These are phyloP conservation scores for Doryteuthis pealeii DNA, from an alignment of 1,140 invertebrate species.

Conservation along the genomic window DNA sequence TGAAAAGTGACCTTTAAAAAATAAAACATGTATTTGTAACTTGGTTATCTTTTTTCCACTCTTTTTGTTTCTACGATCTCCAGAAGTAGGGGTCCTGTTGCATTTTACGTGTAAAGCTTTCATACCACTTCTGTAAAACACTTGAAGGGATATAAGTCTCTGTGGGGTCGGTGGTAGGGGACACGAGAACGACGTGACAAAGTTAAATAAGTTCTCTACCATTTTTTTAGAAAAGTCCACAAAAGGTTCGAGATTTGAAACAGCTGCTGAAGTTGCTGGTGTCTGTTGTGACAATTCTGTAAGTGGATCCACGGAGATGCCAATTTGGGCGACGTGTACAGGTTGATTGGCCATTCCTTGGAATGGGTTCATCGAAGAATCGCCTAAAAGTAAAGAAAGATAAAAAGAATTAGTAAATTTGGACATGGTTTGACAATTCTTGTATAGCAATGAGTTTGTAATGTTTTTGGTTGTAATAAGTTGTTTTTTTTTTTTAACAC, in stretches of 20 bases:
- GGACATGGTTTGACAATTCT: too few relatives aligned
- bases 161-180: constrained; percentile 74
- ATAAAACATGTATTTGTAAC: too few relatives aligned
- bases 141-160: constrained; percentile 86
- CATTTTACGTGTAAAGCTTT: constrained; percentile 85
- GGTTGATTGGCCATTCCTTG: constrained; percentile 66
- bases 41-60: too few relatives aligned
- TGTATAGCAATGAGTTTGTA: too few relatives aligned
- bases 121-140: constrained; percentile 88
- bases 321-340: constrained; percentile 86
- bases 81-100: constrained; percentile 94
- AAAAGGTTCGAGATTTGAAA: constrained; percentile 68
- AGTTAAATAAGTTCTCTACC: constrained; percentile 91
- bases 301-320: constrained; percentile 85
- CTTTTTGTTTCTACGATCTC: constrained; percentile 64
- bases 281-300: constrained; percentile 64
- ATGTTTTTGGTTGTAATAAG: too few relatives aligned
- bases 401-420: too few relatives aligned
- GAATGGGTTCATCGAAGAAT: constrained; percentile 49
- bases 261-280: constrained; percentile 57
- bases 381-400: not conserved
- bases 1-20: too few relatives aligned
- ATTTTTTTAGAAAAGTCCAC: constrained; percentile 88
- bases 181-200: constrained; percentile 81
- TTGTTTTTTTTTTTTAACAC: too few relatives aligned